Base-by-base conservation (phyloP, 2,888 invertebrate genomes). In the Tenthredo amoena region DNA sequence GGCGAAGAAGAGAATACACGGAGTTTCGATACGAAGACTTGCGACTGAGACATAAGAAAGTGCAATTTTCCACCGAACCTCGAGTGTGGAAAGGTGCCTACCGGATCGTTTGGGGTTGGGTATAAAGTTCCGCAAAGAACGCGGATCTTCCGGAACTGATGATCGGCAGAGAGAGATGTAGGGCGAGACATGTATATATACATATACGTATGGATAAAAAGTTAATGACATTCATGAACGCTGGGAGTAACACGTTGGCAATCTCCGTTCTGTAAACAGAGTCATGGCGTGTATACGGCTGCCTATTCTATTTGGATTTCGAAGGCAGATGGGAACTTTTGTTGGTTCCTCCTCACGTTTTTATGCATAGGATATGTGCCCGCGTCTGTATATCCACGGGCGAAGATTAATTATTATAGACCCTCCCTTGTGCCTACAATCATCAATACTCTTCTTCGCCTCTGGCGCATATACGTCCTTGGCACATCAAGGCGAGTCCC, bases 351-450 rank as follows among this genome's bases (percentile, higher is more conserved):
- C 62, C 26, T 50, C 62, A 21, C 62, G 62, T 37, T 37, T 62
- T 15, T 58, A 40, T 40, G 40, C 55, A 31, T 40, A 34, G 26
- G 47, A n/a, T 50, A 21, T 21, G n/a, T 26, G 50, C n/a, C 31
- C 68, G 82, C 58, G 71, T 85, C 74, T 65, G 88, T 89, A 87
- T 88, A 88, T 89, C 90, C 90, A 90, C 86, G 89, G 87, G 88
- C 89, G 90, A 92, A 93, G 93, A 93, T 93, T 93, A 93, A 93
- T 93, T 93, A 93, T 93, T 93, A 93, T 93, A 93, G 91, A 93
- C 93, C 93, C 93, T 89, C 91, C 90, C 91, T 92, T 91, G 92
- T 92, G 90, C 92, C 91, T 90, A 90, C 91, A 92, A 92, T 93
- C 93, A 93, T 93, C 93, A 93, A 93, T 91, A 90, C 90, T 90